These are phyloP conservation scores for Heterodera schachtii DNA, from an alignment of 1,140 invertebrate genomes.

Conservation along the genomic window DNA sequence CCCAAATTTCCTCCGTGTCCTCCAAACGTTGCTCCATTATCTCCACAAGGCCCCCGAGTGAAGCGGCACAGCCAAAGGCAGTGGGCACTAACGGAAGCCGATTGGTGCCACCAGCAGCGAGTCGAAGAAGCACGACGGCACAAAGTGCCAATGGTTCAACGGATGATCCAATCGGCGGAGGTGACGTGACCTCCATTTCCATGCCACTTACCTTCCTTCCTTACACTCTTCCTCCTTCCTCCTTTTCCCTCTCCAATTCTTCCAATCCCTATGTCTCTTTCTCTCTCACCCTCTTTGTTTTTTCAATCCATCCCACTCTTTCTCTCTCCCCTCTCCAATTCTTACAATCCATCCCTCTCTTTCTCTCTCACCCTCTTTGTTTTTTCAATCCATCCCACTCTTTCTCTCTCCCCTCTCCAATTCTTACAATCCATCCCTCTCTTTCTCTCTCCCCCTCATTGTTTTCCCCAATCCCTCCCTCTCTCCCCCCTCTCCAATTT, in stretches of 20 bases:
- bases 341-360: background rate
- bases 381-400: background rate
- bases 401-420: background rate
- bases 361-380: background rate
- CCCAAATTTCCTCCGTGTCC: background rate
- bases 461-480: too few relatives aligned
- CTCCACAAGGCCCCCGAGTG: too few relatives aligned
- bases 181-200: background rate
- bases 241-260: background rate
- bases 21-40: background rate
- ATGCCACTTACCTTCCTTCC: background rate
- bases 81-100: background rate
- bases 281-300: too few relatives aligned
- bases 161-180: background rate
- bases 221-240: background rate
- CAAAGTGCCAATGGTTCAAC: background rate
- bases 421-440: too few relatives aligned
- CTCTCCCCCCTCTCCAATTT: background rate
- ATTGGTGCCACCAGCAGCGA: background rate
- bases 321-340: background rate
- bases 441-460: background rate
- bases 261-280: background rate
- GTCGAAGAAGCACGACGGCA: background rate
- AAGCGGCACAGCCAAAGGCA: background rate
- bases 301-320: background rate